phyloP scores from a whole-genome alignment of 1,140 invertebrate genomes.

The Polypedilum pembai region DNA sequence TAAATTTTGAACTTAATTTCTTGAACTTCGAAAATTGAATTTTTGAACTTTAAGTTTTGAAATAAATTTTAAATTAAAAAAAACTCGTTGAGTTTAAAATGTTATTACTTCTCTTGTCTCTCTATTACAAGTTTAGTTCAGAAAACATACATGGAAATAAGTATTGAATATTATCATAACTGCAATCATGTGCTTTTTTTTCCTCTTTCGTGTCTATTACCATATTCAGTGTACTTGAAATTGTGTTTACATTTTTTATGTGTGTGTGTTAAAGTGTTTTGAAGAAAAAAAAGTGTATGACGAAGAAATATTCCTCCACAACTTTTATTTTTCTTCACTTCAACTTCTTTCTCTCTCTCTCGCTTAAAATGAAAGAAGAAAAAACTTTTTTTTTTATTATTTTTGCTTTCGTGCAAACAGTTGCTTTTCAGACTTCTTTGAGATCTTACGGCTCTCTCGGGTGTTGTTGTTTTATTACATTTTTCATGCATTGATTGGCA shows the following conservation, averaged over 20 bases:
- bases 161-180: background rate
- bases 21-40: too few species aligned
- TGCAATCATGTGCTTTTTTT: background rate
- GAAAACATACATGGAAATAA: too few species aligned
- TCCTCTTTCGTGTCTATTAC: background rate
- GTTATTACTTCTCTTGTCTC: too few species aligned
- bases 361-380: background rate
- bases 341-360: background rate
- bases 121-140: too few species aligned
- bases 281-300: background rate
- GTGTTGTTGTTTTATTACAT: background rate
- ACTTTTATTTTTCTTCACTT: conserved; percentile 17
- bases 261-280: background rate
- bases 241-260: background rate
- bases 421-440: conserved; percentile 27
- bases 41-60: too few species aligned
- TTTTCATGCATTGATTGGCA: background rate
- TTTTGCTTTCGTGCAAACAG: conserved; percentile 18
- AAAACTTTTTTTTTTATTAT: background rate
- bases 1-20: too few species aligned
- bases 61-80: too few species aligned
- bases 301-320: background rate
- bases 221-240: background rate
- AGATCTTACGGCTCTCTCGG: conserved; percentile 24
- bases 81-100: too few species aligned